Evolutionary conservation across 2,113 vertebrate species (phyloP).

Genomic region (Acrocephalus arundinaceus): DNA sequence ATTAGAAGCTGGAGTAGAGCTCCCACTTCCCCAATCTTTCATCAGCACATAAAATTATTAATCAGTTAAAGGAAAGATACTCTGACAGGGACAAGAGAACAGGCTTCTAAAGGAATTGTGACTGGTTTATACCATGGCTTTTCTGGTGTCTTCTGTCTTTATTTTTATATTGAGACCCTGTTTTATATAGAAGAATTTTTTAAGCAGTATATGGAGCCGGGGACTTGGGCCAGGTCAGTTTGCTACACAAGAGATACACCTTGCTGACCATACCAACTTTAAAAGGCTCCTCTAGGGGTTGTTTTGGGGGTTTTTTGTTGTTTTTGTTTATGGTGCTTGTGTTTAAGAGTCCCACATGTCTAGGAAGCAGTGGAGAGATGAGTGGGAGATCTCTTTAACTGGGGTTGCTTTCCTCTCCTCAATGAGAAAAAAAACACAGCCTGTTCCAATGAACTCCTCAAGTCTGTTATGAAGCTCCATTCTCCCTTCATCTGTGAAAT

Average conservation of each 20-base stretch:
- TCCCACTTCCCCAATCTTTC: constrained; percentile 1
- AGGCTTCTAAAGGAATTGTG: neutral
- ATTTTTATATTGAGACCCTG: neutral
- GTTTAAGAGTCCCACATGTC: neutral
- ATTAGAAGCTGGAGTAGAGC: neutral
- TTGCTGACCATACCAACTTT: neutral
- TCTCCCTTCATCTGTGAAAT: neutral
- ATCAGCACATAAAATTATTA: constrained; percentile 3
- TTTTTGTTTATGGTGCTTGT: neutral
- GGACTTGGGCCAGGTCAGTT: neutral
- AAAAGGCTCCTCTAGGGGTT: neutral
- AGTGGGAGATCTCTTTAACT: neutral
- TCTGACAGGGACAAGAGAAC: neutral
- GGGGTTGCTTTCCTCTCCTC: neutral
- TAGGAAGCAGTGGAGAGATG: neutral
- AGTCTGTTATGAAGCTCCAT: neutral
- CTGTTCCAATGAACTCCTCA: neutral
- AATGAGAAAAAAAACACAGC: neutral
- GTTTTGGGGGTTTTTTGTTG: neutral
- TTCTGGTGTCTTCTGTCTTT: neutral
- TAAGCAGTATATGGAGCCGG: neutral
- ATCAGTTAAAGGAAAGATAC: neutral
- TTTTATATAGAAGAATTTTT: neutral
- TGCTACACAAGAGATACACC: neutral
- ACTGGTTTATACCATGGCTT: neutral